Percentiles rank a stretch among this genome's conserved stretches.
These are phyloP conservation scores for Melospiza georgiana DNA, from an alignment of 2,113 vertebrate species.

Conservation along the genomic window DNA sequence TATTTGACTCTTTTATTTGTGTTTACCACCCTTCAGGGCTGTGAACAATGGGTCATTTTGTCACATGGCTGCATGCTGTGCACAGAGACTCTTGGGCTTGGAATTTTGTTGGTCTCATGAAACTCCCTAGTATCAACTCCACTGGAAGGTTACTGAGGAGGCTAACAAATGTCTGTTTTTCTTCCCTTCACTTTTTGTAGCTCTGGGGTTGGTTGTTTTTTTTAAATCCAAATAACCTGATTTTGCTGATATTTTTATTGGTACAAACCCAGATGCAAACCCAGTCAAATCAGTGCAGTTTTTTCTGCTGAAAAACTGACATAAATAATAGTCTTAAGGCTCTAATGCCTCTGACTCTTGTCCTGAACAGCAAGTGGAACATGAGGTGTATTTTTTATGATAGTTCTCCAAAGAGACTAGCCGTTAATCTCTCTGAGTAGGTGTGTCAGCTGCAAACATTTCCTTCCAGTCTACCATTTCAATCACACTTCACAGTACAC, in stretches of 20 bases:
- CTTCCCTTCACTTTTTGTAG: background rate
- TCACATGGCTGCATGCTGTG: background rate
- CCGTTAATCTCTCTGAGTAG: constrained; percentile 69
- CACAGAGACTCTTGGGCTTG: background rate
- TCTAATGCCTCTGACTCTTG: constrained; percentile 48
- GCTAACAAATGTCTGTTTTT: background rate
- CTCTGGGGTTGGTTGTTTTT: background rate
- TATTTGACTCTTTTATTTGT: background rate
- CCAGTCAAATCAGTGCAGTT: background rate
- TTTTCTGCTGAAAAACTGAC: constrained; percentile 11
- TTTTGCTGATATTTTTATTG: constrained; percentile 10
- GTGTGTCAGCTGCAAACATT: constrained; percentile 73
- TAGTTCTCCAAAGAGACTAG: constrained; percentile 64
- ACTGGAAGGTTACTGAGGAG: background rate
- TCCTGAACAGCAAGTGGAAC: constrained; percentile 56
- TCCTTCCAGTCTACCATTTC: constrained; percentile 74
- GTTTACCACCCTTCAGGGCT: background rate
- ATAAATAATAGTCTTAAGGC: constrained; percentile 20
- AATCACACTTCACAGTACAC: constrained; percentile 75
- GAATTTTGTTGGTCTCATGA: background rate
- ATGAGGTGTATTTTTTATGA: constrained; percentile 62
- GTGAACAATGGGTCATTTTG: background rate
- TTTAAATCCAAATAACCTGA: background rate
- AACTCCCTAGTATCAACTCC: background rate
- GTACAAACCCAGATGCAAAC: background rate